Evolutionary conservation across 2,888 invertebrate genomes (phyloP).

Genomic region (Phaedon cochleariae): DNA sequence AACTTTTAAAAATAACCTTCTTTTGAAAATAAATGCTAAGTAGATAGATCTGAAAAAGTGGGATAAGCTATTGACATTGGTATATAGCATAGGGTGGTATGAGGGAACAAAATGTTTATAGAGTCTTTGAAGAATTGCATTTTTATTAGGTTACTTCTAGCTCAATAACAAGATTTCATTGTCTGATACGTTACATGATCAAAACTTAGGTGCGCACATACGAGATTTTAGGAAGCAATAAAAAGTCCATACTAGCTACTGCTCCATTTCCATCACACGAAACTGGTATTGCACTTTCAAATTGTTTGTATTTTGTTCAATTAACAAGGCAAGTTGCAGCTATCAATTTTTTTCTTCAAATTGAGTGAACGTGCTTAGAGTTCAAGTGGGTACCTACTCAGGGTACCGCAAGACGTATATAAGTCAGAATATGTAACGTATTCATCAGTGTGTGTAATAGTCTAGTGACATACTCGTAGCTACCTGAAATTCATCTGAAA

Average conservation of each 20-base stretch:
- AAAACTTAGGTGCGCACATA: background rate
- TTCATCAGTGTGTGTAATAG: constrained; percentile 36
- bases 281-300: constrained; percentile 35
- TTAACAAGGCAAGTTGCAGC: constrained; percentile 36
- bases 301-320: constrained; percentile 38
- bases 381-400: constrained; percentile 16
- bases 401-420: constrained; percentile 31
- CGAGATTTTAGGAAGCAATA: constrained; percentile 12
- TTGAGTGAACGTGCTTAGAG: constrained; percentile 38
- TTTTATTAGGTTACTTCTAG: too few species aligned
- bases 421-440: constrained; percentile 27
- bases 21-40: too few species aligned
- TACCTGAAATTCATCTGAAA: constrained; percentile 8
- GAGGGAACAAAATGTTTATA: too few species aligned
- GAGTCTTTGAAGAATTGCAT: too few species aligned
- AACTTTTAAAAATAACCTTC: too few species aligned
- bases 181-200: background rate
- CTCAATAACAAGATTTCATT: too few species aligned
- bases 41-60: too few species aligned
- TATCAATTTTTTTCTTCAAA: constrained; percentile 34
- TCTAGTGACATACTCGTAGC: constrained; percentile 25
- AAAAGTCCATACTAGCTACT: constrained; percentile 17
- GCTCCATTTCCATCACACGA: constrained; percentile 22
- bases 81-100: too few species aligned
- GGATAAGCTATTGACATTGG: too few species aligned